These are phyloP conservation scores for Mixornis gularis DNA, from an alignment of 2,113 vertebrate genomes.

Conservation along the genomic window DNA sequence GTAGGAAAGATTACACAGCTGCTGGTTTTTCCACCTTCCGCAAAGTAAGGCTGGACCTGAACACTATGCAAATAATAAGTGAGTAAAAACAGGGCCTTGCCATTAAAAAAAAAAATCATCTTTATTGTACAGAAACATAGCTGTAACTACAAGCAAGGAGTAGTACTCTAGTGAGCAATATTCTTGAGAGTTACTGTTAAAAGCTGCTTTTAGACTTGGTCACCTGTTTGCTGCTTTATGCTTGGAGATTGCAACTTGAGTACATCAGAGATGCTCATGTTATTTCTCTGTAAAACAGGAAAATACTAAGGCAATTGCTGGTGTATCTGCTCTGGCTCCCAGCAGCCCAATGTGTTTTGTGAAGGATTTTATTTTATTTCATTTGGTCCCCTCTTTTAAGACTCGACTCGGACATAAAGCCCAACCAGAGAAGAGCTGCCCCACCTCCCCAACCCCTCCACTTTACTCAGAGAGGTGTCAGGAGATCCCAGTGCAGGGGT, in stretches of 20 bases:
- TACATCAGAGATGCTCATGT: not conserved
- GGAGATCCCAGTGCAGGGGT: not conserved
- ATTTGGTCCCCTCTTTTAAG: not conserved
- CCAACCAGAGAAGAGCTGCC: not conserved
- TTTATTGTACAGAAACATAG: not conserved
- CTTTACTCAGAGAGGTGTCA: not conserved
- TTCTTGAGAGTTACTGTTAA: not conserved
- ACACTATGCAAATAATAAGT: constrained; percentile 92
- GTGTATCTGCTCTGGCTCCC: not conserved
- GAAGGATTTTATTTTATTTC: not conserved
- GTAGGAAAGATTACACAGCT: constrained; percentile 87
- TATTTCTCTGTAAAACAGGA: not conserved
- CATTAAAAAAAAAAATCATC: constrained; percentile 5
- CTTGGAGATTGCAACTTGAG: not conserved
- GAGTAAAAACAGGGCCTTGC: constrained; percentile 66
- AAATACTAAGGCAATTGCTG: not conserved
- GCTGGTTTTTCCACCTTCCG: constrained; percentile 90
- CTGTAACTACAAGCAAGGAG: not conserved
- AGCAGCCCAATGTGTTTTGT: not conserved
- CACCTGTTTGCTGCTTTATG: not conserved
- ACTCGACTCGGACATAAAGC: not conserved
- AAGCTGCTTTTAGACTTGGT: not conserved
- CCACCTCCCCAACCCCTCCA: not conserved
- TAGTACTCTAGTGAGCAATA: not conserved
- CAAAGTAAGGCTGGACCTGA: constrained; percentile 89